These are phyloP conservation scores for Panthera tigris DNA, from an alignment of 2,113 vertebrate genomes.

Conservation along the genomic window DNA sequence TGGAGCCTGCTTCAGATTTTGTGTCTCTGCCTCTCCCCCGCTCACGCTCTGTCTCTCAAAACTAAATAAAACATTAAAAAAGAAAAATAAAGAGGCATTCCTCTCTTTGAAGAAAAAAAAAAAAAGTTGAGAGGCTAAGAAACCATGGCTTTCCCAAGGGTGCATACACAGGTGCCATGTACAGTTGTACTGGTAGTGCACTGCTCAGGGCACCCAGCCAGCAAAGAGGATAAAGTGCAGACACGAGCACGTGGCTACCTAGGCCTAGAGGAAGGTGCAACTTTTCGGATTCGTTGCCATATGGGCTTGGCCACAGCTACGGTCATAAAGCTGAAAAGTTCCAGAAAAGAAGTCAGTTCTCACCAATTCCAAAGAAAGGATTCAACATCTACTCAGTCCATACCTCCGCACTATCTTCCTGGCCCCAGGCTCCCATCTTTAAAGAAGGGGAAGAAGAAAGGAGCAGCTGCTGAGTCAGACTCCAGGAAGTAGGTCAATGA, in stretches of 20 bases:
- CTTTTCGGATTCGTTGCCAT: background rate
- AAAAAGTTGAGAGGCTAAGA: background rate
- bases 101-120: no score
- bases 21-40: no score
- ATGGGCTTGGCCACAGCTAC: background rate
- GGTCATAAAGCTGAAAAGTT: background rate
- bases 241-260: background rate
- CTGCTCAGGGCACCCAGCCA: background rate
- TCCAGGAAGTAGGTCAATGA: background rate
- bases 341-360: slow-evolving; percentile 1
- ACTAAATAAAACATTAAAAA: no score
- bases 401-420: background rate
- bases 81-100: no score
- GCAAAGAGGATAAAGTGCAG: background rate
- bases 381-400: background rate
- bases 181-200: background rate
- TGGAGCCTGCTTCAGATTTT: no score
- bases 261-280: background rate
- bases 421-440: background rate
- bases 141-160: background rate
- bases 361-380: background rate
- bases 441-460: background rate
- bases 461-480: background rate
- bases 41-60: no score
- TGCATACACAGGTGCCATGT: rapidly evolving